A percentile compares a stretch with the other conserved stretches of the same genome.
Evolutionary conservation across 1,140 invertebrate species (phyloP).

Genomic region (Drosophila persimilis): DNA sequence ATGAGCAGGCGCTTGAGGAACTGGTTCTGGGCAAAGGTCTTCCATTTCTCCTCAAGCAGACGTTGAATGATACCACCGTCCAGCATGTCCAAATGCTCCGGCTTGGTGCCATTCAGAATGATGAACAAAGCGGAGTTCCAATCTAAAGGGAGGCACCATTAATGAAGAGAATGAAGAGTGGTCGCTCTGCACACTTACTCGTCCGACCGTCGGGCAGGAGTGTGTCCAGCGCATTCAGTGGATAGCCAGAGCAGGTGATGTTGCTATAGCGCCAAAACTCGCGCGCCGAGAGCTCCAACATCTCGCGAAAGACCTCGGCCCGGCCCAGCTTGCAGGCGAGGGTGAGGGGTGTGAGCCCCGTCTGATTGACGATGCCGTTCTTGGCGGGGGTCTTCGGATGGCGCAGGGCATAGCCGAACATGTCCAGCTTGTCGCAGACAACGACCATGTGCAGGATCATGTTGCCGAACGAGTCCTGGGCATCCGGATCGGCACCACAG

Average conservation of each 20-base stretch:
- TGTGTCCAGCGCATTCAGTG: conserved; percentile 97
- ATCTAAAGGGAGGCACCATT: conserved; percentile 86
- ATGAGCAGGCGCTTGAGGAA: conserved; percentile 95
- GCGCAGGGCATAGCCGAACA: conserved; percentile 98
- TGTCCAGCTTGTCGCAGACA: conserved; percentile 97
- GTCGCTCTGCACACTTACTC: conserved; percentile 86
- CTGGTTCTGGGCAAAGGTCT: conserved; percentile 97
- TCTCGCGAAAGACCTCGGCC: conserved; percentile 97
- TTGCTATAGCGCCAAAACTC: conserved; percentile 99
- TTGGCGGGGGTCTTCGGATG: conserved; percentile 96
- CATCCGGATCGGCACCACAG: conserved; percentile 95
- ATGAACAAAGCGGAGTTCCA: conserved; percentile 99
- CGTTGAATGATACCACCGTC: conserved; percentile 99
- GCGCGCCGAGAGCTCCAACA: conserved; percentile 96
- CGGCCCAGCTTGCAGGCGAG: conserved; percentile 97
- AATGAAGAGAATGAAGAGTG: background rate
- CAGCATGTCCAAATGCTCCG: conserved; percentile 99
- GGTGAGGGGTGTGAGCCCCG: conserved; percentile 97
- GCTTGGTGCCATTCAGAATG: conserved; percentile 97
- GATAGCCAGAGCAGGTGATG: conserved; percentile 99
- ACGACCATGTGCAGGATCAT: conserved; percentile 99
- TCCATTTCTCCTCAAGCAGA: conserved; percentile 99
- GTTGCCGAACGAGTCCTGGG: conserved; percentile 96
- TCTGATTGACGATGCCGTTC: conserved; percentile 93
- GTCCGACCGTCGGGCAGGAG: conserved; percentile 96